phyloP scores from a whole-genome alignment of 2,797 vertebrate species.

The Sphenopsis melanotis region DNA sequence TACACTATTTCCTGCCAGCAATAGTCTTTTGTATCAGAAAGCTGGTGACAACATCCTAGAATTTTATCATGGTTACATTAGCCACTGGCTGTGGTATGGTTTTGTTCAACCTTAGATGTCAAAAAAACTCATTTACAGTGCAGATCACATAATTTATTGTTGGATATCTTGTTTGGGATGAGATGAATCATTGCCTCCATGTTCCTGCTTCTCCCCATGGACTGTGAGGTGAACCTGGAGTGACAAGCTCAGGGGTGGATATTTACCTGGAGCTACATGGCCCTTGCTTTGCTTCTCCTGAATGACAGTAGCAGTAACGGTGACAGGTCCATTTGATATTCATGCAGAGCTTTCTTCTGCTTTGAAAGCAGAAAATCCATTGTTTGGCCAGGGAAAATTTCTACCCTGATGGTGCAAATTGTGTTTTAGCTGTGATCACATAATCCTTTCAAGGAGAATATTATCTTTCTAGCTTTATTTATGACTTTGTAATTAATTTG shows the following conservation, averaged over 20 bases:
- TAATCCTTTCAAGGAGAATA: neutral
- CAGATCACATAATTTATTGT: neutral
- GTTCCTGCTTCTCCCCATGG: neutral
- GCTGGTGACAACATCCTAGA: neutral
- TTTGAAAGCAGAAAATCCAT: neutral
- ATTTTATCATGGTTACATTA: neutral
- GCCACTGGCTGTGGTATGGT: neutral
- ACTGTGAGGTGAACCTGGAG: neutral
- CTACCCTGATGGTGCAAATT: neutral
- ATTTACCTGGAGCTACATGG: neutral
- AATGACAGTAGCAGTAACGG: fast-evolving
- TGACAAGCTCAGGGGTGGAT: neutral
- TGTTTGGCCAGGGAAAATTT: neutral
- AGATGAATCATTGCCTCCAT: neutral
- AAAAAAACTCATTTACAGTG: neutral
- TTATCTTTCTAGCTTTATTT: neutral
- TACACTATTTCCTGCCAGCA: neutral
- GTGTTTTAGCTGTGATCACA: neutral
- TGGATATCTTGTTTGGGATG: neutral
- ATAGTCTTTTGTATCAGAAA: neutral
- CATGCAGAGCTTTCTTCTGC: neutral
- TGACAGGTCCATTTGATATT: neutral
- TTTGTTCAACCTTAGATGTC: neutral
- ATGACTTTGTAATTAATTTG: neutral
- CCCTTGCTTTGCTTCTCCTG: neutral